Evolutionary conservation across 2,888 invertebrate genomes (phyloP), one percentile per base, ranked within the genome.

Genomic region (Lumbricus terrestris): DNA sequence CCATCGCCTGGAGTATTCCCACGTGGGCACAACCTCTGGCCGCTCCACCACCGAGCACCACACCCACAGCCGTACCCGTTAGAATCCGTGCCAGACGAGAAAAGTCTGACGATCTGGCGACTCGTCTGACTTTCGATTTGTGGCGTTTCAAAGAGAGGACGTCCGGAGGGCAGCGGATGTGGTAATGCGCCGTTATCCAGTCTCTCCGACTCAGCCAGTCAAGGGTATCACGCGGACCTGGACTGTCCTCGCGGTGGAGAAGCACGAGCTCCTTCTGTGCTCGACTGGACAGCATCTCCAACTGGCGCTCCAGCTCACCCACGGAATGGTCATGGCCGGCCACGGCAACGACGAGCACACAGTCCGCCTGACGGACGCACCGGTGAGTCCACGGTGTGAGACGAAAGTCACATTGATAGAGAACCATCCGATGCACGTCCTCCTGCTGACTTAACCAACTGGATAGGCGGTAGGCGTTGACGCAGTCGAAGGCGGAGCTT

Each of bases 401-500:
- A 38, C 88, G 82, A 29, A n/a, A 37, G 69, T 90, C 90, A 18
- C 40, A 42, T 35, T 42, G 40, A n/a, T 42, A 42, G 88, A 88
- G 40, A 13, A 88, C 47, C 42, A 88, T 34, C 37, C 85, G 85
- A 23, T 85, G 35, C 16, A 37, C 37, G 85, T 85, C 85, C 34
- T 85, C 85, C 85, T 85, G 85, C 29, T 85, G 85, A 23, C 85
- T 85, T 18, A 85, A 34, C 85, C 85, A 85, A 35, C 85, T 85
- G 35, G 85, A 85, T 18, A 85, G 35, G 85, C 85, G 85, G 23
- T 85, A 85, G 85, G 85, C 34, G 85, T 85, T 85, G 85, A 85
- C 40, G 29, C 89, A 95, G 92, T 99, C 99, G 96, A 99, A 97
- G 90, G 98, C 98, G 8, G 97, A 96, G 6, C 96, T 95, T 0